Evolutionary conservation across 2,113 vertebrate species (phyloP).

Genomic region (Notothenia rossii): DNA sequence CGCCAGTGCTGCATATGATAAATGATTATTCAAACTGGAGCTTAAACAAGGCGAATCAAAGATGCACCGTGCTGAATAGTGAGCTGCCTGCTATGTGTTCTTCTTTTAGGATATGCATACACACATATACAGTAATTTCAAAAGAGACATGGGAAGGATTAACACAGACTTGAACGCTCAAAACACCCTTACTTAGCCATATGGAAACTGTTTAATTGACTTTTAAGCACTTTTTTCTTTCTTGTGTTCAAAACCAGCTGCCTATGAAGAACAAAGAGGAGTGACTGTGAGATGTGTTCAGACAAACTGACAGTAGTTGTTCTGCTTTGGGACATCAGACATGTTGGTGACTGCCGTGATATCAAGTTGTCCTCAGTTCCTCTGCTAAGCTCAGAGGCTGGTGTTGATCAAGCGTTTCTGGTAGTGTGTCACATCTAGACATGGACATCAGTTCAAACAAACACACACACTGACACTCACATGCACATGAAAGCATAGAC

Average conservation of each 20-base stretch:
- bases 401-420: conserved; percentile 14
- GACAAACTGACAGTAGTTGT: conserved; percentile 16
- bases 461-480: neutral
- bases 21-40: neutral
- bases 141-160: neutral
- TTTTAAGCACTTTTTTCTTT: neutral
- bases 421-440: neutral
- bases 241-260: neutral
- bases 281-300: conserved; percentile 14
- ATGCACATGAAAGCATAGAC: neutral
- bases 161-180: neutral
- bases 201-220: conserved; percentile 1
- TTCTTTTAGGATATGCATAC: neutral
- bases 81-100: neutral
- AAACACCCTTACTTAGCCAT: neutral
- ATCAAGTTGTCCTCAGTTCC: conserved; percentile 10
- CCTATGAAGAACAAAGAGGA: neutral
- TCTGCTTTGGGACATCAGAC: conserved; percentile 21
- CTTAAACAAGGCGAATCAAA: conserved; percentile 26
- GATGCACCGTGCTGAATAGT: neutral
- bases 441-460: neutral
- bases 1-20: neutral
- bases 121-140: neutral
- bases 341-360: neutral
- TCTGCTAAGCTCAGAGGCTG: neutral